phyloP scores from a whole-genome alignment of 2,888 invertebrate genomes.

The Eumerus sabulonum region DNA sequence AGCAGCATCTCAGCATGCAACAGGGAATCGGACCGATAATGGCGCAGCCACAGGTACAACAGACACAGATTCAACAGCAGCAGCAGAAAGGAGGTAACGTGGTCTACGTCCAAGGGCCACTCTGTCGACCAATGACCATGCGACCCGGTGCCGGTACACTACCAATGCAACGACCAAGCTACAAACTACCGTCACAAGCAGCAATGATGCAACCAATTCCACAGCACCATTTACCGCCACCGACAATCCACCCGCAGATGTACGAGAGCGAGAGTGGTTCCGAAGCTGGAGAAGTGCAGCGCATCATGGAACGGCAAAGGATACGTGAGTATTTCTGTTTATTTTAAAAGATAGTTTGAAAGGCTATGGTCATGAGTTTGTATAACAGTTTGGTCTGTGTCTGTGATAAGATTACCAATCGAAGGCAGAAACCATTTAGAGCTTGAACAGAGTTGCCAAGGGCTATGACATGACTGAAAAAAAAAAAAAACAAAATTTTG shows the following conservation, averaged over 20 bases:
- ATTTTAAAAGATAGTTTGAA: constrained; percentile 15
- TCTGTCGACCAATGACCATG: constrained; percentile 60
- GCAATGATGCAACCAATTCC: constrained; percentile 34
- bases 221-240: constrained; percentile 30
- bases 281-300: constrained; percentile 86
- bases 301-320: constrained; percentile 79
- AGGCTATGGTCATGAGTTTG: neutral
- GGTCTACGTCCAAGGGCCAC: constrained; percentile 66
- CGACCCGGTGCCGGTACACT: constrained; percentile 53
- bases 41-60: constrained; percentile 53
- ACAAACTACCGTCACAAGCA: constrained; percentile 54
- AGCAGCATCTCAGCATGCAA: constrained; percentile 70
- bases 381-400: neutral
- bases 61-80: constrained; percentile 60
- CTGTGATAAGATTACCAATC: neutral
- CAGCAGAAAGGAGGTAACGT: constrained; percentile 63
- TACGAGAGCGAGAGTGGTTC: constrained; percentile 86
- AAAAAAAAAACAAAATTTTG: too few species aligned
- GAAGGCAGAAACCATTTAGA: neutral
- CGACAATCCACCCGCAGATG: constrained; percentile 56
- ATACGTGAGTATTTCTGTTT: constrained; percentile 48
- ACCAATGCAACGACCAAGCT: constrained; percentile 47
- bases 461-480: neutral
- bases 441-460: neutral
- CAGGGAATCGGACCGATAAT: constrained; percentile 25